These are phyloP conservation scores for Smittia aterrima DNA, from an alignment of 2,888 invertebrate species.

Conservation along the genomic window DNA sequence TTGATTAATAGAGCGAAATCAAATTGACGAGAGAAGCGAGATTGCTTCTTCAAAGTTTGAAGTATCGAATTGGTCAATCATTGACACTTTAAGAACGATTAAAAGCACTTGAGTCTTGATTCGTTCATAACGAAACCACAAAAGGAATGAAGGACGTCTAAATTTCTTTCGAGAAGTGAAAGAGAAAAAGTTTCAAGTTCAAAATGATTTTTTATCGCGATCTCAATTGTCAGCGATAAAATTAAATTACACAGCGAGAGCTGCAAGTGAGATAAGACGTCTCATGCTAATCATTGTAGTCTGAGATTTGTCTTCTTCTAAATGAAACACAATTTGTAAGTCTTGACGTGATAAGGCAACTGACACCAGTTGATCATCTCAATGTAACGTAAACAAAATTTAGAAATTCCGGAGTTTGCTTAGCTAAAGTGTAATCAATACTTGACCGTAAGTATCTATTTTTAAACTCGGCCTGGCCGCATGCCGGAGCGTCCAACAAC, in stretches of 20 bases:
- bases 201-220: conserved; percentile 33
- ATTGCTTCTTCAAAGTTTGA: too few species aligned
- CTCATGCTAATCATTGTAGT: conserved; percentile 25
- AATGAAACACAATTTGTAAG: neutral
- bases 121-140: neutral
- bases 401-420: neutral
- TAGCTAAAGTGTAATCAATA: too few species aligned
- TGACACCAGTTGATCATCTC: conserved; percentile 18
- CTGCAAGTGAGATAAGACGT: conserved; percentile 1
- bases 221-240: conserved; percentile 31
- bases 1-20: neutral
- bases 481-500: too few species aligned
- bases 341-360: neutral
- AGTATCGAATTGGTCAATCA: too few species aligned
- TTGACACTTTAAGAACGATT: too few species aligned
- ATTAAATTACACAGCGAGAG: neutral
- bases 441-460: too few species aligned
- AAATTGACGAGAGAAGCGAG: too few species aligned
- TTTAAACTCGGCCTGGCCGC: too few species aligned
- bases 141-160: too few species aligned
- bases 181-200: conserved; percentile 16
- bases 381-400: neutral
- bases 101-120: too few species aligned
- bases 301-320: neutral
- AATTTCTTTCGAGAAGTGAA: neutral